These are phyloP conservation scores for Diglossa brunneiventris DNA, from an alignment of 2,113 vertebrate species.

Conservation along the genomic window DNA sequence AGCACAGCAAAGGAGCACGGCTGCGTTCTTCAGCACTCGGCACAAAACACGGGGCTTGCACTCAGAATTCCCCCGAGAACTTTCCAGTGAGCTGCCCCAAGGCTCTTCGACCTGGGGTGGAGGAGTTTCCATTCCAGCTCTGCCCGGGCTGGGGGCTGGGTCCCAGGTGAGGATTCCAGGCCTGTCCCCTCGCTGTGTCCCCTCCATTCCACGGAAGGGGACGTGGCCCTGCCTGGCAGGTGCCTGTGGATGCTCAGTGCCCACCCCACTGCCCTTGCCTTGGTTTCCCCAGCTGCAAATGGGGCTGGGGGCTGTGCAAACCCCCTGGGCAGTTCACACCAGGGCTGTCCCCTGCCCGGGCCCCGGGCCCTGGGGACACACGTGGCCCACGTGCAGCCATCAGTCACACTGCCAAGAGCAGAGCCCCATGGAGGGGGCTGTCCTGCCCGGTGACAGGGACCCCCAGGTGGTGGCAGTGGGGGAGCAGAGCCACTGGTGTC, in stretches of 20 bases:
- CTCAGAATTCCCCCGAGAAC: background rate
- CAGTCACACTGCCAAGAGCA: background rate
- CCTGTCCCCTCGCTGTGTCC: accelerated
- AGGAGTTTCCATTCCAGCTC: background rate
- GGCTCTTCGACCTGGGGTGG: accelerated
- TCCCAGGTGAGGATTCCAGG: accelerated
- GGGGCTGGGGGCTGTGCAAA: background rate
- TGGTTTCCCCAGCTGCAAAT: background rate
- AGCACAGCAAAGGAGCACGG: accelerated
- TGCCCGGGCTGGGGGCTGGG: background rate
- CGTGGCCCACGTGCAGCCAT: accelerated
- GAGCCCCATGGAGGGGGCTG: background rate
- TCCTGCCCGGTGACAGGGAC: background rate
- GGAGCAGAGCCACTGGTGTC: background rate
- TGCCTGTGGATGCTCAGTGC: accelerated
- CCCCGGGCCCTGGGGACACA: background rate
- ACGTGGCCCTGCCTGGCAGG: background rate
- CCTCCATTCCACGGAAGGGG: background rate
- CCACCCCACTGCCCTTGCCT: background rate
- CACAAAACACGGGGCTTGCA: background rate
- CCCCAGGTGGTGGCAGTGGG: accelerated
- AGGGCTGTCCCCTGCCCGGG: background rate
- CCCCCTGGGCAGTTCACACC: background rate
- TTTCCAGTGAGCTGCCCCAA: background rate
- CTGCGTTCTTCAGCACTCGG: background rate